Conservation (phyloP, 2,797 vertebrate genomes). For the Vultur gryphus region DNA sequence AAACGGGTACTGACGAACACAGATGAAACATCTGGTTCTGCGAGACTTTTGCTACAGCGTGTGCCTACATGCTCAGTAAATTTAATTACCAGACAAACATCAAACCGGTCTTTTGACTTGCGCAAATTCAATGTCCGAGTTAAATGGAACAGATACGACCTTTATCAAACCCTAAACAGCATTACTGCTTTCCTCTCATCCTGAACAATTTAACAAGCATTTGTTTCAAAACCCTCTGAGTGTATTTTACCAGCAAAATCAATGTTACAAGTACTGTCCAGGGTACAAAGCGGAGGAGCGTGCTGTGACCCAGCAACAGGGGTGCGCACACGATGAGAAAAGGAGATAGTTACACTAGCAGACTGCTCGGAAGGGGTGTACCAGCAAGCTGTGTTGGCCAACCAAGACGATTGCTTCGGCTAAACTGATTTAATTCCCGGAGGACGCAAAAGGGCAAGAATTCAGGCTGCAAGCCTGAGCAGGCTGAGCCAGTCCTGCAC, state of each 20-base stretch:
- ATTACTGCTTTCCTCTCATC: background rate
- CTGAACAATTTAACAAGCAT: background rate
- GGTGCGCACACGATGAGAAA: background rate
- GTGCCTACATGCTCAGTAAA: background rate
- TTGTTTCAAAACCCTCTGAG: background rate
- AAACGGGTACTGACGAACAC: background rate
- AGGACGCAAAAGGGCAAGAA: background rate
- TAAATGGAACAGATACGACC: background rate
- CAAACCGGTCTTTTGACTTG: background rate
- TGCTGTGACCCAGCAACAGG: background rate
- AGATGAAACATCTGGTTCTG: background rate
- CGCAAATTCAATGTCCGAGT: background rate
- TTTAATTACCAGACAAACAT: background rate
- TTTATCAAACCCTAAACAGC: background rate
- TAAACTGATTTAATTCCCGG: background rate
- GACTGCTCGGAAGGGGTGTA: background rate
- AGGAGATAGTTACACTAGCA: background rate
- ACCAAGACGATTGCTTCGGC: background rate
- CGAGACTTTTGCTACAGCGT: background rate
- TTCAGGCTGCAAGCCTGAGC: background rate
- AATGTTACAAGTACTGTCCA: background rate
- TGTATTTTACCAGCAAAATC: background rate
- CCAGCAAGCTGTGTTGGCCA: background rate
- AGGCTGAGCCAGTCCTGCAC: background rate
- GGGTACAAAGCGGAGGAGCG: background rate